These are phyloP conservation scores for Neolamprologus multifasciatus DNA, from an alignment of 2,797 vertebrate genomes.

Conservation along the genomic window DNA sequence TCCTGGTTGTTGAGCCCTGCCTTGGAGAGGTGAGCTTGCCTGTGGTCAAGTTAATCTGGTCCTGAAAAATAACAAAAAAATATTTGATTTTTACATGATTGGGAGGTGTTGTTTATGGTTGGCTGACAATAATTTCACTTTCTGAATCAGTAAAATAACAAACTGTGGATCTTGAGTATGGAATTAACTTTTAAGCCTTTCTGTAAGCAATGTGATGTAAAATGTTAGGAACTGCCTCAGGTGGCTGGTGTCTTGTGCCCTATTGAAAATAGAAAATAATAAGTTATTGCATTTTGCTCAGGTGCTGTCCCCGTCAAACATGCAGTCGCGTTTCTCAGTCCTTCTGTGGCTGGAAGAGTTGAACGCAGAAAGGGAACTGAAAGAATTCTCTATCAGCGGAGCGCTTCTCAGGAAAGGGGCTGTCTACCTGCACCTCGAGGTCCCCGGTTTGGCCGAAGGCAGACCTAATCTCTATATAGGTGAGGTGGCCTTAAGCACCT, in stretches of 20 bases:
- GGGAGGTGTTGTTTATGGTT: not conserved
- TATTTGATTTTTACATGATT: not conserved
- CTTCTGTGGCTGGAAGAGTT: conserved; percentile 95
- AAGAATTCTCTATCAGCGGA: conserved; percentile 78
- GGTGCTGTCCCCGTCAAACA: conserved; percentile 77
- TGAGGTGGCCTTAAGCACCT: conserved; percentile 34
- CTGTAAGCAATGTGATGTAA: not conserved
- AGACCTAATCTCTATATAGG: conserved; percentile 80
- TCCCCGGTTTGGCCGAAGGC: conserved; percentile 84
- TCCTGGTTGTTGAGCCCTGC: conserved; percentile 81
- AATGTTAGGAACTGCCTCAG: not conserved
- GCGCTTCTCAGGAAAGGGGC: conserved; percentile 80
- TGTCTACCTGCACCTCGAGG: conserved; percentile 78
- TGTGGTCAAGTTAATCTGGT: not conserved
- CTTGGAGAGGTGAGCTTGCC: conserved; percentile 81
- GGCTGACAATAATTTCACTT: not conserved
- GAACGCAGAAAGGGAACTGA: conserved; percentile 78
- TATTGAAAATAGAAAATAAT: not conserved
- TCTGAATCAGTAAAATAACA: not conserved
- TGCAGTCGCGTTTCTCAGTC: conserved; percentile 78
- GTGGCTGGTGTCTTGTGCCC: not conserved
- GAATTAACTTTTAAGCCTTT: not conserved
- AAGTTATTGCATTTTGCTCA: conserved; percentile 37
- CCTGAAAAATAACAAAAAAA: not conserved
- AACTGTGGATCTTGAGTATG: not conserved